Conservation (phyloP, 2,797 vertebrate species). For the Sebastes iracundus region DNA sequence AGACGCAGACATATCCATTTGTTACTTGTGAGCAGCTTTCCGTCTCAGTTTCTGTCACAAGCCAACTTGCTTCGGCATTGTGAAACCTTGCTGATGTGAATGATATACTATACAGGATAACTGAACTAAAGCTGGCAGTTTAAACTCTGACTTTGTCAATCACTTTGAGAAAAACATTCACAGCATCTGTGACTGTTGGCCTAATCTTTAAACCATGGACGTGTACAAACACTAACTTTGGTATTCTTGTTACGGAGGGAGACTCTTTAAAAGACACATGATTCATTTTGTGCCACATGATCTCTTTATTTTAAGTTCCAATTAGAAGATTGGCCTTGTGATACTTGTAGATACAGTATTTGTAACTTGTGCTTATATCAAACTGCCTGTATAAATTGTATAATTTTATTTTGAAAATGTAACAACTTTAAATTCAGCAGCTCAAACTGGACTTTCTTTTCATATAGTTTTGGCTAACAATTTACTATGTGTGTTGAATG, state of each 20-base stretch:
- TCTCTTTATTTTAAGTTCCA: background rate
- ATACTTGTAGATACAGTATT: background rate
- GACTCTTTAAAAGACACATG: background rate
- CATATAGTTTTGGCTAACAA: background rate
- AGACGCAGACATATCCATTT: background rate
- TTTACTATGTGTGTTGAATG: constrained; percentile 18
- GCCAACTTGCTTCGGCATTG: background rate
- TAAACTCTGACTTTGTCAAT: constrained; percentile 42
- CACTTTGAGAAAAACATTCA: constrained; percentile 33
- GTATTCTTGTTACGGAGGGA: background rate
- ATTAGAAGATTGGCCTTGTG: background rate
- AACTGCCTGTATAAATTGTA: background rate
- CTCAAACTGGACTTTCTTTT: background rate
- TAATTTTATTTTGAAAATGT: background rate
- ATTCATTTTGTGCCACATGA: background rate
- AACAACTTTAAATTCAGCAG: background rate
- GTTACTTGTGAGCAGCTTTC: background rate
- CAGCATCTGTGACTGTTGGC: background rate
- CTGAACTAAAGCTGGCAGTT: constrained; percentile 21
- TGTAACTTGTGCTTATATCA: background rate
- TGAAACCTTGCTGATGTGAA: constrained; percentile 44
- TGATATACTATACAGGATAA: constrained; percentile 25
- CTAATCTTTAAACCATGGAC: constrained; percentile 31
- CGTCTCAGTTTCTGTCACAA: constrained; percentile 4
- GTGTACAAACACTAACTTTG: background rate